Evolutionary conservation across 2,888 invertebrate species (phyloP).

Genomic region (Candidula unifasciata): DNA sequence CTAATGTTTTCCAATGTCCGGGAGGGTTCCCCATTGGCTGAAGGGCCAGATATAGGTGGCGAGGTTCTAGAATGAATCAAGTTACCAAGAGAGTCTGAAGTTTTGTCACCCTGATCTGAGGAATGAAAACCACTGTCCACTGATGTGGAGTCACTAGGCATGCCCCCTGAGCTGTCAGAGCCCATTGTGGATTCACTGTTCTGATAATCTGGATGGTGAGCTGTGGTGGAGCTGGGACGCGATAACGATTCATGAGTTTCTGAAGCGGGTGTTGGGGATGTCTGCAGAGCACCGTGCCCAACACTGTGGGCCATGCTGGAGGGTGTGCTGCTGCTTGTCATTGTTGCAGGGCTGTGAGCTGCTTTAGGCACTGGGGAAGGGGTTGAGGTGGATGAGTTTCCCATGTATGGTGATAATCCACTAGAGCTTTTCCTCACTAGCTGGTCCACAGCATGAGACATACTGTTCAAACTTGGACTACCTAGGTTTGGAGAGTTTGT

Average conservation of each 20-base stretch:
- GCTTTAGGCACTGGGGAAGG: constrained; percentile 50
- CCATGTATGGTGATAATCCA: constrained; percentile 40
- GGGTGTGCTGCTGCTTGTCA: constrained; percentile 39
- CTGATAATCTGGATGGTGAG: constrained; percentile 52
- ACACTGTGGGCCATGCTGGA: constrained; percentile 48
- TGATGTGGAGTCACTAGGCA: constrained; percentile 57
- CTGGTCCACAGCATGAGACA: constrained; percentile 60
- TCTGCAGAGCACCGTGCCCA: constrained; percentile 39
- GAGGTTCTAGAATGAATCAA: constrained; percentile 44
- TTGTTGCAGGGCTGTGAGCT: constrained; percentile 39
- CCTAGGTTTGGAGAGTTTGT: constrained; percentile 56
- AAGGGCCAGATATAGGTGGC: constrained; percentile 39
- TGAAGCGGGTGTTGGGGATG: constrained; percentile 53
- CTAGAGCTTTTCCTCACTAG: constrained; percentile 51
- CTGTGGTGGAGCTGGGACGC: constrained; percentile 54
- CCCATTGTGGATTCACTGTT: constrained; percentile 48
- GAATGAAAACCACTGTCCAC: constrained; percentile 58
- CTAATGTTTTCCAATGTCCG: constrained; percentile 49
- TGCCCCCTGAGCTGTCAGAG: constrained; percentile 54
- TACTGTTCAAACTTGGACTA: constrained; percentile 58
- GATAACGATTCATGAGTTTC: constrained; percentile 54
- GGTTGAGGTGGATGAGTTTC: constrained; percentile 37
- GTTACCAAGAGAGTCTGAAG: constrained; percentile 49
- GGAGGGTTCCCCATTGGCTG: constrained; percentile 45
- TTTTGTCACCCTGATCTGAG: constrained; percentile 53